Base-by-base conservation (phyloP, 1,140 invertebrate genomes). In the Physella acuta region DNA sequence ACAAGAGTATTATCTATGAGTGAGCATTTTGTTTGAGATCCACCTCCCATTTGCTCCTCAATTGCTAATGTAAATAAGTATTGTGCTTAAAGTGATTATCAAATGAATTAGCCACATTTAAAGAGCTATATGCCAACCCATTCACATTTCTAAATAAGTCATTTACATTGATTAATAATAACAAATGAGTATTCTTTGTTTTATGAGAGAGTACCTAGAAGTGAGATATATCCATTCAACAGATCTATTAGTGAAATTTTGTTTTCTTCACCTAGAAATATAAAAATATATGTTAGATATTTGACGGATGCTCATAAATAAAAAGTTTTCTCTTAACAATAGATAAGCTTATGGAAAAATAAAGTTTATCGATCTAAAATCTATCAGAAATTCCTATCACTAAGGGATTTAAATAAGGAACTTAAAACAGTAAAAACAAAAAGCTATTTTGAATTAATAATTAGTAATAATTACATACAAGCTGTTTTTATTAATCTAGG, bases 401-500 rank as follows among this genome's bases (percentile, higher is more conserved):
- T 5, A 24, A 55, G 28, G 53, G 20, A 11, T 8, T 24, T 11
- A 30, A 14, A 24, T 20, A 24, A 5, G 8, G 24, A 30, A 55
- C 20, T 14, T 14, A 30, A 55, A 24, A 30, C 24, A 55, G 53
- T 5, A 20, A 24, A 55, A 30, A 55, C 8, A 8, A 24, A 55
- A 20, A 55, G 24, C 24, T 24, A 14, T 17, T 37, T n/a, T 65
- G 8, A 65, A 51, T 14, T 30, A 65, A 26, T 11, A 51, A 37
- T 53, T 33, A 24, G 8, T 8, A 8, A 55, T 24, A 14, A 55
- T n/a, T 8, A 55, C 8, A 55, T 14, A 55, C 20, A 55, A 55
- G 24, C 5, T 55, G 20, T 55, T 36, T 73, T 75, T n/a, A 81
- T 79, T 60, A 73, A 72, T 61, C 81, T 63, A 16, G 79, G 79